Evolutionary conservation across 2,888 invertebrate species (phyloP), one percentile per base, ranked within the genome.

Genomic region (Orchestes rusci): DNA sequence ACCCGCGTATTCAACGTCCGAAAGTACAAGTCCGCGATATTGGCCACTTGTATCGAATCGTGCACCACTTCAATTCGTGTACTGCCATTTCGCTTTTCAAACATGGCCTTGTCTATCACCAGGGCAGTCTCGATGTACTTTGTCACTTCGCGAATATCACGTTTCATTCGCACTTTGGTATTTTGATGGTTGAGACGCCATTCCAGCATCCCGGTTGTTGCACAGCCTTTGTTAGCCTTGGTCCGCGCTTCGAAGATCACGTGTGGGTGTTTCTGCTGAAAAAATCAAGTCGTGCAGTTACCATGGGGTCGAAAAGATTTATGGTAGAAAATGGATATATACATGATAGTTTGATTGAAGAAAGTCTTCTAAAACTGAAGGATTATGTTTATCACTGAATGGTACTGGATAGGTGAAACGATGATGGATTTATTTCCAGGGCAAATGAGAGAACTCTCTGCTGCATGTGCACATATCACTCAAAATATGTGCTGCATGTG

Each of bases 91-190:
- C 93, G 76, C 62, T 86, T 84, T 61, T 91, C 91, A 68, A 93
- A 93, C 92, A 97, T 94, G 34, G 91, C 87, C 70, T 92, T 90
- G 75, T 97, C 97, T 59, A 94, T 86, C 55, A 97, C 86, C 57
- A 97, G 77, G 39, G 94, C 96, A 45, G 94, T 86, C 73, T 96
- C 95, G 60, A 97, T 87, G 75, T 90, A 94, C 71, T 95, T 95
- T 53, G 89, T 89, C 53, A 86, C 84, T 65, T 89, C 88, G 38
- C 90, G 77, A 52, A 92, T 89, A 72, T 94, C 93, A 48, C 92
- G 74, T 58, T 64, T 63, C 59, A 64, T 54, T 59, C 69, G 58
- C 38, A 53, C 45, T 30, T 45, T 52, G 30, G 35, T 37, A 23
- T 45, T 44, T 52, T 53, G 48, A 10, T 39, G 65, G 47, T 79